A percentile compares a stretch with the other conserved stretches of the same genome.
phyloP scores from a whole-genome alignment of 2,888 invertebrate genomes.

The Cryptocephalus moraei region DNA sequence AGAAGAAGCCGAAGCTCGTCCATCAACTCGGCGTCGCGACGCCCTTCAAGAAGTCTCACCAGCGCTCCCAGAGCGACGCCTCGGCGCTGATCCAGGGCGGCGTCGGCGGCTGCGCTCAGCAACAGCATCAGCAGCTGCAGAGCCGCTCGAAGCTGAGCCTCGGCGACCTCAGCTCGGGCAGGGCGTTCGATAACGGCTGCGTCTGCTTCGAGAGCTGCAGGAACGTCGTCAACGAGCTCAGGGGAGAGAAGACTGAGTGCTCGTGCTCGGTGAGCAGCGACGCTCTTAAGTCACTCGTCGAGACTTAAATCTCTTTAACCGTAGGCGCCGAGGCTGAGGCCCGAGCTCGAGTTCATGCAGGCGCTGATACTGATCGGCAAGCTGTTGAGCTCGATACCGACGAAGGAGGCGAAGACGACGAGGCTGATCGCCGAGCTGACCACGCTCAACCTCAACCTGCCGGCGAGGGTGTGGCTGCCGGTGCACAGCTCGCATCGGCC shows the following conservation, averaged over 20 bases:
- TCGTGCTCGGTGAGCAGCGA: conserved; percentile 54
- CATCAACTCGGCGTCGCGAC: conserved; percentile 25
- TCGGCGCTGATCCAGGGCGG: conserved; percentile 52
- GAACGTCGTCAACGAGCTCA: conserved; percentile 66
- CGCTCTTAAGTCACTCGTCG: not conserved
- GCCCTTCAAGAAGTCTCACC: conserved; percentile 63
- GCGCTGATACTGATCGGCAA: conserved; percentile 81
- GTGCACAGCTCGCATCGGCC: conserved; percentile 64
- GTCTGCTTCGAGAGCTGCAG: conserved; percentile 79
- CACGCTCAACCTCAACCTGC: conserved; percentile 89
- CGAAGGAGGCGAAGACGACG: conserved; percentile 87
- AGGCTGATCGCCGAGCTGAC: conserved; percentile 88
- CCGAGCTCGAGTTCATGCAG: conserved; percentile 78
- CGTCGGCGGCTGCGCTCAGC: no score
- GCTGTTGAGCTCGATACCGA: conserved; percentile 67
- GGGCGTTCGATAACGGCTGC: conserved; percentile 96
- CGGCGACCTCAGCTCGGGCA: conserved; percentile 87
- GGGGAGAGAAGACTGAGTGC: conserved; percentile 68
- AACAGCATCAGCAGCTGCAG: no score
- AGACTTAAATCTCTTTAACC: conserved; percentile 13
- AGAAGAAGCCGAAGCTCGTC: conserved; percentile 10
- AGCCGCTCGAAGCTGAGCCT: conserved; percentile 55
- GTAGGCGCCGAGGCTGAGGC: conserved; percentile 71
- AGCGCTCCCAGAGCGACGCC: conserved; percentile 62
- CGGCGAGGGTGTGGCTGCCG: conserved; percentile 96